Conservation (phyloP, 2,113 vertebrate species). For the Ellobius talpinus region DNA sequence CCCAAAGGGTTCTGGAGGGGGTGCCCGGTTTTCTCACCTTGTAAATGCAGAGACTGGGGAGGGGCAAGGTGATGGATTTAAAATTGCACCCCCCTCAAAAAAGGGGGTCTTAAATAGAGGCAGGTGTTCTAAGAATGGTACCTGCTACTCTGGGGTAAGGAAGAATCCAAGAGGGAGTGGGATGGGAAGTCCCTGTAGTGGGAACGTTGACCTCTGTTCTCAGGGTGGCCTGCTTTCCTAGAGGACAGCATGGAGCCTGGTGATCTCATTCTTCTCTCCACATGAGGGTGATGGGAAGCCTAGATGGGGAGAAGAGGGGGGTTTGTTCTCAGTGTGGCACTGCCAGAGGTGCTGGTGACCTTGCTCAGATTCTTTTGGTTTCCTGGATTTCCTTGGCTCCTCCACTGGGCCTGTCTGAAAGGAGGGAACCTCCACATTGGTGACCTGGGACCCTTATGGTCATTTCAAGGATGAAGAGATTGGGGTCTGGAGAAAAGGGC, state of each 20-base stretch:
- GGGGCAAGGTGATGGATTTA: not conserved
- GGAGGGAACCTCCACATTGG: not conserved
- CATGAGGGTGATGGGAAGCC: not conserved
- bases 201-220: conserved; percentile 51
- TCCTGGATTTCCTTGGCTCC: conserved; percentile 35
- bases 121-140: not conserved
- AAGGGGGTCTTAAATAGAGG: not conserved
- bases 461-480: conserved; percentile 41
- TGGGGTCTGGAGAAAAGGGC: conserved; percentile 17
- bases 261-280: conserved; percentile 72
- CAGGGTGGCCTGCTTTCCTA: conserved; percentile 73
- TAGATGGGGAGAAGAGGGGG: not conserved
- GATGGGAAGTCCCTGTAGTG: not conserved
- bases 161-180: not conserved
- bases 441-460: not conserved
- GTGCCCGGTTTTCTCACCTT: conserved; percentile 38
- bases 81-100: not conserved
- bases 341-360: conserved; percentile 57
- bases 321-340: not conserved
- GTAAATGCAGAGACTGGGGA: conserved; percentile 56
- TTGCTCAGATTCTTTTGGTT: conserved; percentile 63
- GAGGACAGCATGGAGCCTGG: conserved; percentile 62
- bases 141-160: not conserved
- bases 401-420: not conserved
- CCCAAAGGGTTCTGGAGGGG: conserved; percentile 40